Base-by-base conservation (phyloP, 2,113 vertebrate species). In the Nematolebias whitei region DNA sequence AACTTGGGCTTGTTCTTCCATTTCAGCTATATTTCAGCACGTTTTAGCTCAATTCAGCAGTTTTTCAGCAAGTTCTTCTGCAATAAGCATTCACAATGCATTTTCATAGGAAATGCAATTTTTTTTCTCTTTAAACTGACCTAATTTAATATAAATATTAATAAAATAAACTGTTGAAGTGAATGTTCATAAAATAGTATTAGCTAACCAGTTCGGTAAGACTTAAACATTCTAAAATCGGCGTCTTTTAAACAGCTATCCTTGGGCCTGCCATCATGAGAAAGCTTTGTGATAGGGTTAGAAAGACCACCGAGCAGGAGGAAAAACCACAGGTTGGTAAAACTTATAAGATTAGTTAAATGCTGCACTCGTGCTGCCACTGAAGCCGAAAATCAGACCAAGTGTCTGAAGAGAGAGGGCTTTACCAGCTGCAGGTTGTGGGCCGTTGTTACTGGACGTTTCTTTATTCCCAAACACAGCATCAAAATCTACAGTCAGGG, bases 401-500 rank as follows among this genome's bases (percentile, higher is more conserved):
- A 24, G 14, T 66, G 72, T 57, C 78, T 57, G 57, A 78, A 83
- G 53, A 79, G 71, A 63, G 60, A 13, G 32, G 43, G 49, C 55
- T 89, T 96, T 95, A 95, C 95, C 94, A 58, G 77, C 87, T 91
- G 92, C 66, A 88, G 93, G 76, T 32, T 85, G 87, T 0, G 74
- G 68, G 58, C 86, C 88, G 81, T 93, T 91, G 68, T 91, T 93
- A 83, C 83, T 85, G 78, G 82, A 47, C 15, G 88, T 62, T 69
- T 88, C 57, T 68, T 94, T 95, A 88, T 85, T 93, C 85, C 96
- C 95, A 85, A 97, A 97, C 72, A 95, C 95, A 22, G 96, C 95
- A 85, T 97, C 95, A 43, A 97, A 97, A 91, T 96, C 96, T 91
- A 95, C 94, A 40, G 91, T 92, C 91, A 96, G 92, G 87, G 93